These are phyloP conservation scores for Bombus vancouverensis DNA, from an alignment of 1,140 invertebrate species.

Conservation along the genomic window DNA sequence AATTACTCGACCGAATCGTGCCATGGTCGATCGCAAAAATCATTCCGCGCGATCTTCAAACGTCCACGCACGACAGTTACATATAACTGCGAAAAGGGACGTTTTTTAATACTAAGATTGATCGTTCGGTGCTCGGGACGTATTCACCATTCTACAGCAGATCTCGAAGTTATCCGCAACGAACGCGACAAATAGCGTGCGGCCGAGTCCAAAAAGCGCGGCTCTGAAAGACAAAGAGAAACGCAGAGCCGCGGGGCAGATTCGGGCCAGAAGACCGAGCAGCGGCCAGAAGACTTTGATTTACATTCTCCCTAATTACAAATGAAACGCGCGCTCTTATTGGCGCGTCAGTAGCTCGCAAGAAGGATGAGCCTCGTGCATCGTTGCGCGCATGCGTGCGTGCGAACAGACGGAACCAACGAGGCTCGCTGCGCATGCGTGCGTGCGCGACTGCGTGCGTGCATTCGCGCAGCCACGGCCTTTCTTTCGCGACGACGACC, in stretches of 20 bases:
- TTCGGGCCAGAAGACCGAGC: conserved; percentile 32
- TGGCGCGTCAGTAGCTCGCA: conserved; percentile 74
- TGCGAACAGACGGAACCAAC: background rate
- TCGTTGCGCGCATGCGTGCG: background rate
- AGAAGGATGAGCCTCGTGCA: conserved; percentile 65
- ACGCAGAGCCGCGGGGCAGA: conserved; percentile 38
- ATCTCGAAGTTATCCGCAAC: background rate
- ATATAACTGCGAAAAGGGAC: background rate
- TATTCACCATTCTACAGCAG: background rate
- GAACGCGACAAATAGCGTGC: conserved; percentile 19
- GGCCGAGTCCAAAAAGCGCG: conserved; percentile 6
- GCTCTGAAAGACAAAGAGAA: conserved; percentile 41
- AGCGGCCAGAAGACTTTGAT: conserved; percentile 74
- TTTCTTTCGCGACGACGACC: conserved; percentile 13
- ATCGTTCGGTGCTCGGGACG: background rate
- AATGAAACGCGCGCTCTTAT: conserved; percentile 77
- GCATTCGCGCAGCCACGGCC: background rate
- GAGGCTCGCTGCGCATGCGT: background rate
- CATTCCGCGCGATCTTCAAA: background rate
- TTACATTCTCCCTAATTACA: conserved; percentile 80
- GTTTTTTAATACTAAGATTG: background rate
- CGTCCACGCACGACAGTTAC: too few species aligned
- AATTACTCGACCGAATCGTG: background rate
- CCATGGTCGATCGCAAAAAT: background rate
- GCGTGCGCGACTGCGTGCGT: background rate